A percentile compares a stretch with the other conserved stretches of the same genome.
phyloP scores from a whole-genome alignment of 2,113 vertebrate species.

The Columba janthina region DNA sequence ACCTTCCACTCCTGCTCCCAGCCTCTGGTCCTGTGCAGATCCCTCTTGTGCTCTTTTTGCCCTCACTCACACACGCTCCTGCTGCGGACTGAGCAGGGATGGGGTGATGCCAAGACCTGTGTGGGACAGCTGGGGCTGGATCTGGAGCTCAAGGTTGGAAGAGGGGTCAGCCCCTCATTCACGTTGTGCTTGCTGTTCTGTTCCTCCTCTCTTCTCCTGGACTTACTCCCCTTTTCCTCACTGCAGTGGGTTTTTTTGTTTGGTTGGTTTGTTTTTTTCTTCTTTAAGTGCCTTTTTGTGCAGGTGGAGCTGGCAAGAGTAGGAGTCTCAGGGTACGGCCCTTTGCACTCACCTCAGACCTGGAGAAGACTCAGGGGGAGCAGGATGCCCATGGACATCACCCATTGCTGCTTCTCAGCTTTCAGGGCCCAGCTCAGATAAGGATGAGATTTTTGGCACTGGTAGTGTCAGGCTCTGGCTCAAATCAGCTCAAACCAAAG shows the following conservation, averaged over 20 bases:
- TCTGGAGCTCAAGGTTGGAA: neutral
- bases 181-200: neutral
- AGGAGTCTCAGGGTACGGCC: neutral
- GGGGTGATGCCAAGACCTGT: neutral
- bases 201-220: neutral
- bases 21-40: neutral
- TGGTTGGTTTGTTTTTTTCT: neutral
- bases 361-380: neutral
- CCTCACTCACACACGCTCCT: neutral
- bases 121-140: neutral
- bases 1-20: neutral
- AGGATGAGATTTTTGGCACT: neutral
- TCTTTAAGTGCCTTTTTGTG: slow-evolving; percentile 56
- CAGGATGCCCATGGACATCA: neutral
- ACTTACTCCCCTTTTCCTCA: neutral
- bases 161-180: neutral
- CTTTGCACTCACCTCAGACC: neutral
- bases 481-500: slow-evolving; percentile 16
- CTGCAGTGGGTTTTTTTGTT: neutral
- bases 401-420: neutral
- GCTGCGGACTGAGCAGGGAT: neutral
- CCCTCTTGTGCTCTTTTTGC: neutral
- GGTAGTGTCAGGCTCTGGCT: neutral
- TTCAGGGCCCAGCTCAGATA: neutral
- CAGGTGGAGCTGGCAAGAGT: neutral